Conservation (phyloP, 2,113 vertebrate species). For the Sapajus apella region DNA sequence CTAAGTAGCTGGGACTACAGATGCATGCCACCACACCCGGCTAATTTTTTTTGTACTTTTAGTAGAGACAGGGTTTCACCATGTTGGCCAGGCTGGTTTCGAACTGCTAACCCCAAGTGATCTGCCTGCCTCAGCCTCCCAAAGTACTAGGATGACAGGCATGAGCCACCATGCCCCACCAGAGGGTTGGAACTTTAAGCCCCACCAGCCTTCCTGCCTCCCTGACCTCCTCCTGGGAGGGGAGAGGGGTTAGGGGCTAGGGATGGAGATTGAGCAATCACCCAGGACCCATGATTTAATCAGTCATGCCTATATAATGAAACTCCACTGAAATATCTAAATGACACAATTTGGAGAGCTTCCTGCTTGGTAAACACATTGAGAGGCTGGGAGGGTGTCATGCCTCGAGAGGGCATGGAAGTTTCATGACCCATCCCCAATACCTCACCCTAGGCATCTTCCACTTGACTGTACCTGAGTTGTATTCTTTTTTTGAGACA, state of each 20-base stretch:
- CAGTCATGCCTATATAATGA: background rate
- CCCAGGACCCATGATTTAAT: background rate
- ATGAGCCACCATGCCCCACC: too few species aligned
- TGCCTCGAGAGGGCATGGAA: accelerated
- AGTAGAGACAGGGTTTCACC: too few species aligned
- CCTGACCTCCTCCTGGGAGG: background rate
- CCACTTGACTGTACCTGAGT: background rate
- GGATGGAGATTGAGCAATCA: background rate
- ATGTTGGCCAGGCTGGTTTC: too few species aligned
- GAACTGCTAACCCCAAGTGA: too few species aligned
- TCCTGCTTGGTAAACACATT: accelerated
- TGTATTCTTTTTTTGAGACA: background rate
- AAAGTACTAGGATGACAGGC: too few species aligned
- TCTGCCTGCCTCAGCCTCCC: too few species aligned
- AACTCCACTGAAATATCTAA: background rate
- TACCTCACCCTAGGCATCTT: accelerated
- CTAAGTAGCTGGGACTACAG: too few species aligned
- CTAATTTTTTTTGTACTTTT: too few species aligned
- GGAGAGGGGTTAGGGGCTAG: background rate
- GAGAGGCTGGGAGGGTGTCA: background rate
- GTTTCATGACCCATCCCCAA: background rate
- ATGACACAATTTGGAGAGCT: background rate
- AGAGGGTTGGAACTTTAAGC: background rate
- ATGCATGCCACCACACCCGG: too few species aligned
- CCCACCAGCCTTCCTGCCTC: background rate